phyloP scores from a whole-genome alignment of 2,113 vertebrate genomes.

The Paradoxurus hermaphroditus region DNA sequence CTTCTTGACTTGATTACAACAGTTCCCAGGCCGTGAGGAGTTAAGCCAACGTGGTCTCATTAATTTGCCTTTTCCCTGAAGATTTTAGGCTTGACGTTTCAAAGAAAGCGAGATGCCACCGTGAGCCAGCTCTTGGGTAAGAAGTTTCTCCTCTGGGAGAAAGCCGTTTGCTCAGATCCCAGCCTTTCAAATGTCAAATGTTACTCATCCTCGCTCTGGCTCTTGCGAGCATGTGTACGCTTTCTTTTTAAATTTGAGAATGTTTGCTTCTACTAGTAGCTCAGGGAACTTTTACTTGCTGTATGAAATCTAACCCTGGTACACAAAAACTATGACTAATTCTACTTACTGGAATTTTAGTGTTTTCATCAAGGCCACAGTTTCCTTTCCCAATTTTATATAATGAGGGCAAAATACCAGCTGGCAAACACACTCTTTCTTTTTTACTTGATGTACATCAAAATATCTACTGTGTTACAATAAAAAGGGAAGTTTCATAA shows the following conservation, averaged over 20 bases:
- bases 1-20: conserved; percentile 56
- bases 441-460: conserved; percentile 66
- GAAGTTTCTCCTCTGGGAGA: conserved; percentile 78
- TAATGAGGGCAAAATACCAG: conserved; percentile 76
- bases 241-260: conserved; percentile 75
- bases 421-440: conserved; percentile 61
- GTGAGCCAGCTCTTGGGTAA: conserved; percentile 78
- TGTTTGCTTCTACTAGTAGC: conserved; percentile 82
- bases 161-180: conserved; percentile 75
- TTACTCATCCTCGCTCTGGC: conserved; percentile 78
- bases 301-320: conserved; percentile 81
- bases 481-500: conserved; percentile 38
- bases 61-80: conserved; percentile 43
- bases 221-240: not conserved
- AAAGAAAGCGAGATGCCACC: conserved; percentile 76
- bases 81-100: conserved; percentile 68
- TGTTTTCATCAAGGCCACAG: conserved; percentile 81
- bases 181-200: conserved; percentile 84
- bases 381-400: conserved; percentile 82
- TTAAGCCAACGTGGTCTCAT: conserved; percentile 73
- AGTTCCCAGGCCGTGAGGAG: conserved; percentile 55
- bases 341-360: conserved; percentile 85
- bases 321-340: conserved; percentile 84
- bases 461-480: conserved; percentile 53
- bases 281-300: conserved; percentile 80